Evolutionary conservation across 1,140 invertebrate species (phyloP).

Genomic region (Caligus rogercresseyi): DNA sequence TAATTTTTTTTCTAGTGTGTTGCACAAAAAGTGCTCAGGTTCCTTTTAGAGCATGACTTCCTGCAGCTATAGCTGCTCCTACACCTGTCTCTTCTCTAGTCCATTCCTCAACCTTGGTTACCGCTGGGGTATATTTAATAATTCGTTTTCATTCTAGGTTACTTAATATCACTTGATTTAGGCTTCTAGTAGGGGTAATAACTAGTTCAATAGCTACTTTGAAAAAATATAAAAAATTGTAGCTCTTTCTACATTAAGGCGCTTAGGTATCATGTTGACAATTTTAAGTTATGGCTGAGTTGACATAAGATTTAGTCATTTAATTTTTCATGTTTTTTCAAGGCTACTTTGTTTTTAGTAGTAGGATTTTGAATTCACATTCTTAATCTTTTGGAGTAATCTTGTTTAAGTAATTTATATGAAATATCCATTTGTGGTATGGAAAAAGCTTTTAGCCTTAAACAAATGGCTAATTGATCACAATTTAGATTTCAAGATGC

Average conservation of each 20-base stretch:
- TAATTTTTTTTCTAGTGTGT: constrained; percentile 32
- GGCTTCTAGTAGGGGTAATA: constrained; percentile 9
- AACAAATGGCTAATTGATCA: background rate
- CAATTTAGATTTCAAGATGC: background rate
- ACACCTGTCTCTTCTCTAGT: constrained; percentile 49
- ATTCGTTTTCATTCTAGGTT: constrained; percentile 33
- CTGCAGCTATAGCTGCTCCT: constrained; percentile 46
- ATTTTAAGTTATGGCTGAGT: constrained; percentile 18
- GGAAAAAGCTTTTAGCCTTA: background rate
- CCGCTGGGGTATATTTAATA: constrained; percentile 47
- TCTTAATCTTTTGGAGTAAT: background rate
- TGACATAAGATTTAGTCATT: no score
- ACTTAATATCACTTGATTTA: background rate
- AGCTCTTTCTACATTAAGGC: constrained; percentile 22
- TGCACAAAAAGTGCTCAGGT: constrained; percentile 54
- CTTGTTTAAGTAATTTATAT: background rate
- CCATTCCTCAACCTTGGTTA: constrained; percentile 53
- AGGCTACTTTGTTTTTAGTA: constrained; percentile 15
- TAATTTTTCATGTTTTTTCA: no score
- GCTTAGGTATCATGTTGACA: constrained; percentile 18
- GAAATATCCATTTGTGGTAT: background rate
- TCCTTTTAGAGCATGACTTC: constrained; percentile 48
- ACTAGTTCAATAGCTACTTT: background rate
- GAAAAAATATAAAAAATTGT: constrained; percentile 21
- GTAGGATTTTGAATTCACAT: constrained; percentile 16